phyloP scores from a whole-genome alignment of 2,888 invertebrate genomes.

The Eledona agricola region DNA sequence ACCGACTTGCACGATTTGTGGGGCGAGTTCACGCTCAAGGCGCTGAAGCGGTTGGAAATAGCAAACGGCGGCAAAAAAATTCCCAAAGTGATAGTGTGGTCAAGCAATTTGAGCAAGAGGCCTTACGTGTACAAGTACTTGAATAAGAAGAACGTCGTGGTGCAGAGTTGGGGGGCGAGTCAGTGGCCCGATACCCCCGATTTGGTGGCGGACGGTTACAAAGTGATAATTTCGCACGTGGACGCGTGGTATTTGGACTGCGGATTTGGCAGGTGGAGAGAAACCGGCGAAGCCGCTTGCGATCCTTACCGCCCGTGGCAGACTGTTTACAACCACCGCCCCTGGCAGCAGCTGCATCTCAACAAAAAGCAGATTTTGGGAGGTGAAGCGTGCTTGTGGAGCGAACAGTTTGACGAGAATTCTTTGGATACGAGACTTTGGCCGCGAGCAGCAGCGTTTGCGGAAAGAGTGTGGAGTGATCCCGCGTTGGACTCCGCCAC shows the following conservation, averaged over 20 bases:
- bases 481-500: constrained; percentile 57
- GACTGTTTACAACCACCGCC: constrained; percentile 83
- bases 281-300: constrained; percentile 84
- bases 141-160: constrained; percentile 66
- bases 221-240: constrained; percentile 82
- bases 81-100: constrained; percentile 76
- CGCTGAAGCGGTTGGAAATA: constrained; percentile 67
- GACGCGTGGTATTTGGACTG: constrained; percentile 91
- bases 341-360: constrained; percentile 69
- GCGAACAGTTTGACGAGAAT: constrained; percentile 79
- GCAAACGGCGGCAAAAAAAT: constrained; percentile 68
- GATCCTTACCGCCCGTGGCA: constrained; percentile 90
- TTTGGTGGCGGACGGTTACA: constrained; percentile 78
- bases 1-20: constrained; percentile 80
- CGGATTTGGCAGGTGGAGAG: constrained; percentile 86
- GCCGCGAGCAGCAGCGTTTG: constrained; percentile 84
- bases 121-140: constrained; percentile 69
- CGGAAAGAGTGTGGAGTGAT: constrained; percentile 81
- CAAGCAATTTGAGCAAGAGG: constrained; percentile 77
- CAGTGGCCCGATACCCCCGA: constrained; percentile 83
- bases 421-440: constrained; percentile 82
- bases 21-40: constrained; percentile 79
- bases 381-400: constrained; percentile 86
- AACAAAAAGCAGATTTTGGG: constrained; percentile 68
- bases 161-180: constrained; percentile 85